These are phyloP conservation scores for Hololepta plana DNA, from an alignment of 2,888 invertebrate genomes.

Conservation along the genomic window DNA sequence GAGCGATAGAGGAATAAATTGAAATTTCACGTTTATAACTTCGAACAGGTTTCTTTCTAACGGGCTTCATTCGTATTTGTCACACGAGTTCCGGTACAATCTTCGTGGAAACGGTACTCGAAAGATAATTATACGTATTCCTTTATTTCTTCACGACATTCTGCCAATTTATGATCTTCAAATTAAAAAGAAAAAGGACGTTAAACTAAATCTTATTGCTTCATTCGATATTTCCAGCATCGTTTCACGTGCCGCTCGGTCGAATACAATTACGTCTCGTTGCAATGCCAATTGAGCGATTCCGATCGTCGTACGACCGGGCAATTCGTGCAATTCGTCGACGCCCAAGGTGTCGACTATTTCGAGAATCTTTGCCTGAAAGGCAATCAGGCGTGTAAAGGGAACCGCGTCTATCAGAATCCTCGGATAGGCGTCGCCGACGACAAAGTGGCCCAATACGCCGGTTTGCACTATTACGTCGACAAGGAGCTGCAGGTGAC, in stretches of 20 bases:
- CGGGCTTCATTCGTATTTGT: too few relatives aligned
- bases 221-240: conserved; percentile 34
- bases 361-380: conserved; percentile 84
- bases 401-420: conserved; percentile 56
- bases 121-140: neutral
- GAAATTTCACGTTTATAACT: too few relatives aligned
- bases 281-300: conserved; percentile 81
- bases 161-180: too few relatives aligned
- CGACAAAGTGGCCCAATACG: conserved; percentile 83
- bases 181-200: neutral
- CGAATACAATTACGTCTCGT: conserved; percentile 84
- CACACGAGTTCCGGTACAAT: too few relatives aligned
- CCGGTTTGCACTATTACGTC: conserved; percentile 78
- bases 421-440: conserved; percentile 80
- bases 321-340: conserved; percentile 76
- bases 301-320: conserved; percentile 76
- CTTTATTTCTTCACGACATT: too few relatives aligned
- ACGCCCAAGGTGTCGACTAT: conserved; percentile 69
- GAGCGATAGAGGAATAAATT: too few relatives aligned
- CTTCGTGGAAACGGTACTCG: too few relatives aligned
- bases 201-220: too few relatives aligned
- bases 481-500: conserved; percentile 86
- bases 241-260: conserved; percentile 83
- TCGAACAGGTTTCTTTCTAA: too few relatives aligned
- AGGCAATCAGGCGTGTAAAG: conserved; percentile 69